A percentile compares a stretch with the other conserved stretches of the same genome.
Conservation (phyloP, 2,888 invertebrate species). For the Drosophila setosimentum region DNA sequence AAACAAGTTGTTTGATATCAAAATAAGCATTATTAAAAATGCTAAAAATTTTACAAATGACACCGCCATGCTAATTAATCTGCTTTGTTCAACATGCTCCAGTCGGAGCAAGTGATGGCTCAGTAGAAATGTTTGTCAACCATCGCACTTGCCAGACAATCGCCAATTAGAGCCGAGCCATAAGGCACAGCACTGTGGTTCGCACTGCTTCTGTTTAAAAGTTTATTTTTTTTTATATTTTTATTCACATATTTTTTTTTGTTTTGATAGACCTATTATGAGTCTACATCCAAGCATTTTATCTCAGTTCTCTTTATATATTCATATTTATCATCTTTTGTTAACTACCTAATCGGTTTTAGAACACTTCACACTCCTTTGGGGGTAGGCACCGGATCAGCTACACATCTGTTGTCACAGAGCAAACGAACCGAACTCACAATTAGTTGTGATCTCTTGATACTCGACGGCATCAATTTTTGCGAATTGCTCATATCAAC, state of each 20-base stretch:
- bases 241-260: background rate
- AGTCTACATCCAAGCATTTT: background rate
- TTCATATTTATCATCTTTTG: background rate
- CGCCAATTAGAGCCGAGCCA: constrained; percentile 62
- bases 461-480: constrained; percentile 60
- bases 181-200: background rate
- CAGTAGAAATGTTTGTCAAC: constrained; percentile 66
- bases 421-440: constrained; percentile 34
- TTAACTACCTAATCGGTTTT: background rate
- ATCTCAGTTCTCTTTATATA: background rate
- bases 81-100: constrained; percentile 65
- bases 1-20: constrained; percentile 49
- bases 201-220: background rate
- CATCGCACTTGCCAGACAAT: constrained; percentile 74
- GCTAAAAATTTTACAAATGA: constrained; percentile 57
- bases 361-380: background rate
- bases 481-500: constrained; percentile 61
- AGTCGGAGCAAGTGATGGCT: constrained; percentile 66
- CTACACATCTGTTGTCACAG: constrained; percentile 31
- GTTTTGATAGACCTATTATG: background rate
- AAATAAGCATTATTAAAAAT: constrained; percentile 36
- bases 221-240: background rate
- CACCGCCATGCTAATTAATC: constrained; percentile 72
- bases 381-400: constrained; percentile 13
- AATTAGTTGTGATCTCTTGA: constrained; percentile 60